Conservation (phyloP, 2,888 invertebrate species). For the Thereva nobilitata region DNA sequence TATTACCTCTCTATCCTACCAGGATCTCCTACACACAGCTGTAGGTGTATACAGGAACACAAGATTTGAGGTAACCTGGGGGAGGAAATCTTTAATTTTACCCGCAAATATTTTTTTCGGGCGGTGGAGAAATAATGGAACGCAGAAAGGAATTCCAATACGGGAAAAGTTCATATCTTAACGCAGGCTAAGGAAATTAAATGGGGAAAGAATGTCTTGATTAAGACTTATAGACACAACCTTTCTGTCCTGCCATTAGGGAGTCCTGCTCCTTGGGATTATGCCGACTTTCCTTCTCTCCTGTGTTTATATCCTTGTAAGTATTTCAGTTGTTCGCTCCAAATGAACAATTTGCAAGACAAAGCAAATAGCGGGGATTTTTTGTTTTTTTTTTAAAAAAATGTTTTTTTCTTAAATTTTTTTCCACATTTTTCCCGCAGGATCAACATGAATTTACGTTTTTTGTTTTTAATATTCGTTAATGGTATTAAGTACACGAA, state of each 20-base stretch:
- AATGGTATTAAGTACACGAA: too few species aligned
- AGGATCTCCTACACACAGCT: background rate
- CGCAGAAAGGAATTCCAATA: slow-evolving; percentile 25
- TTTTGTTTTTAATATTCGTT: too few species aligned
- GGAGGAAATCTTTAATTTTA: slow-evolving; percentile 14
- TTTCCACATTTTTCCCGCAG: too few species aligned
- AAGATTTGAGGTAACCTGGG: background rate
- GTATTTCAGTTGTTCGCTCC: too few species aligned
- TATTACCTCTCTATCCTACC: slow-evolving; percentile 6
- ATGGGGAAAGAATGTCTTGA: slow-evolving; percentile 28
- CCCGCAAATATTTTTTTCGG: slow-evolving; percentile 5
- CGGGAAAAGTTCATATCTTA: slow-evolving; percentile 26
- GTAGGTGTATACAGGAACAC: slow-evolving; percentile 3
- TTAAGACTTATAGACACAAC: slow-evolving; percentile 1
- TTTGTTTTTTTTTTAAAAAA: too few species aligned
- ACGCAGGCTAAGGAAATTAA: slow-evolving; percentile 19
- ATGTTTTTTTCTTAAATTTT: too few species aligned
- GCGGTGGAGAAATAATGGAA: slow-evolving; percentile 5
- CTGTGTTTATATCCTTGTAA: too few species aligned
- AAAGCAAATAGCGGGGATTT: too few species aligned
- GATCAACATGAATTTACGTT: too few species aligned
- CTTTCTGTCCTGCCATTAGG: background rate
- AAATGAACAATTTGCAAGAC: too few species aligned
- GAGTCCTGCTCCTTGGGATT: slow-evolving; percentile 15
- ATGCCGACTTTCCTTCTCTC: slow-evolving; percentile 13